Evolutionary conservation across 2,888 invertebrate species (phyloP).

Genomic region (Helleia helle): DNA sequence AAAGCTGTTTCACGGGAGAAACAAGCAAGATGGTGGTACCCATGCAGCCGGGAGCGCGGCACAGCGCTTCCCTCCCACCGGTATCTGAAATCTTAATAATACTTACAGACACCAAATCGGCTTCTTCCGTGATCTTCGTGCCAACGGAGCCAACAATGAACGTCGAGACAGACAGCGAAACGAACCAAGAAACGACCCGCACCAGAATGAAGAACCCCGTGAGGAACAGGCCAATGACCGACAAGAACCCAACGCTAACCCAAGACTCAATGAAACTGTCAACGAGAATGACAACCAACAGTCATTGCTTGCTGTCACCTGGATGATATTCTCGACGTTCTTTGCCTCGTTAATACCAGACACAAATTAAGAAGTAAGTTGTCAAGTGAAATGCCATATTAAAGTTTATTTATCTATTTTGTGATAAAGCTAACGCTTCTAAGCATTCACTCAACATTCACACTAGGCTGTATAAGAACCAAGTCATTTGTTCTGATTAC

Average conservation of each 20-base stretch:
- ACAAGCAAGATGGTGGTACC: no score
- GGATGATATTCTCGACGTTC: constrained; percentile 94
- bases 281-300: constrained; percentile 33
- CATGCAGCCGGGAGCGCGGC: no score
- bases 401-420: no score
- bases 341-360: constrained; percentile 96
- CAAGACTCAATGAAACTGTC: constrained; percentile 29
- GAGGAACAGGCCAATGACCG: constrained; percentile 16
- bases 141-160: constrained; percentile 31
- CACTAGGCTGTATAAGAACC: no score
- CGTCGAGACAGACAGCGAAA: constrained; percentile 9
- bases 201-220: constrained; percentile 2
- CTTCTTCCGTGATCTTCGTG: constrained; percentile 78
- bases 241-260: constrained; percentile 20
- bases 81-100: no score
- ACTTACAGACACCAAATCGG: constrained; percentile 83
- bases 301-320: constrained; percentile 80
- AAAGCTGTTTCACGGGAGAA: no score
- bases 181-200: constrained; percentile 18
- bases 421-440: no score
- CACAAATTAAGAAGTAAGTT: constrained; percentile 76
- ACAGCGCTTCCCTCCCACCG: no score
- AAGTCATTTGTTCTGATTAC: no score
- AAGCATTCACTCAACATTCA: no score
- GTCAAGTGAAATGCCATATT: no score